Evolutionary conservation across 92 coral and sea anemone genomes (phyloP), one percentile per base, ranked within the genome.

Genomic region (Heteractis magnifica): DNA sequence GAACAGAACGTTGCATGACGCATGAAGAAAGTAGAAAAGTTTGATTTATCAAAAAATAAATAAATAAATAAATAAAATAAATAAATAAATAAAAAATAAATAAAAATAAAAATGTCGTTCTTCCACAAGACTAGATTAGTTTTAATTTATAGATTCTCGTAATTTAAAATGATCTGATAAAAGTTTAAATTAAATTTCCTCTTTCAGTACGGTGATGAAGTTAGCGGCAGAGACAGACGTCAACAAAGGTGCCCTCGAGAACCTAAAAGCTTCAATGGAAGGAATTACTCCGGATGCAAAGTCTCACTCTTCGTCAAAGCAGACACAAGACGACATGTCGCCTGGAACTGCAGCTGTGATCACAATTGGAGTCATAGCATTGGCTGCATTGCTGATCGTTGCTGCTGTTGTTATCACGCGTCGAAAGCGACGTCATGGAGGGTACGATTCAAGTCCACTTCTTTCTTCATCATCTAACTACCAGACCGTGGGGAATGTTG

Each of bases 311-410:
- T 85, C 95, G 76, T 56, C 85, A 34, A 6, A 83, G 51, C 44
- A 77, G 65, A 15, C 80, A 21, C n/a, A n/a, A n/a, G 84, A 85
- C 75, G 11, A 49, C 73, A 86, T 88, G 89, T 51, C 85, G 34
- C 82, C 92, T 23, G 97, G 94, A 9, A 77, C 91, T 6, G 92
- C 91, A 70, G 97, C 85, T 20, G 90, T 86, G 26, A 86, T 93
- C 6, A 82, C 94, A 65, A 60, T 93, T 56, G 94, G 97, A 77
- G 97, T 93, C 60, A 77, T 91, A 13, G 94, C 87, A 68, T 65
- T 84, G 15, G 83, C 83, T 76, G 97, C 87, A 72, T 50, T 93
- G 12, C 55, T 83, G 71, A 78, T 93, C 56, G 90, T 85, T 65
- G 83, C 59, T 49, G 77, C 72, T 62, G 97, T 89, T 82, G 85